Base-by-base conservation (phyloP, 1,140 invertebrate species). In the Brachionus angularis region DNA sequence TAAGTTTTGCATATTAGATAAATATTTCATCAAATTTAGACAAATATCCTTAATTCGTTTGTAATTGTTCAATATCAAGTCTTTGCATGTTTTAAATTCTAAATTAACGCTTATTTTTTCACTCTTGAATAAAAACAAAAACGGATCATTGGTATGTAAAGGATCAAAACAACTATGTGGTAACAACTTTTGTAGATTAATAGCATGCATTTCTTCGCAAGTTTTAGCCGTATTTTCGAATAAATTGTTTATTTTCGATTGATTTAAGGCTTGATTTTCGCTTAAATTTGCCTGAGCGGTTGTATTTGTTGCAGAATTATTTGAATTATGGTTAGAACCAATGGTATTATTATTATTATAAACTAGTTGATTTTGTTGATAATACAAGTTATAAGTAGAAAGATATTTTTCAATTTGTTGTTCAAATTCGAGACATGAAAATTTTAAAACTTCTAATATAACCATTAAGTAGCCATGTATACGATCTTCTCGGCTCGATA, bases 81-180 rank as follows among this genome's bases (percentile, higher is more conserved):
- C 53, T 39, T 58, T 58, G 27, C 53, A 58, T 23, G 53, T 39
- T 18, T 58, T 58, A 39, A 58, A 58, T 34, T 58, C 53, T 21
- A 34, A 33, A 23, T 16, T 23, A 7, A 58, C 53, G 21, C 47
- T 67, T 33, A 67, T 67, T 50, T 67, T 46, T 23, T 67, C 42
- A n/a, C 62, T 46, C 27, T 47, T 50, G 31, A 67, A 67, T 34
- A 67, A 8, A 25, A 67, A 67, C 23, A 47, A 36, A 67, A 67
- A 67, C 1, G 62, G 62, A 12, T 67, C 62, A 16, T 67, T 50
- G 2, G 47, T 47, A 16, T 50, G 62, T 12, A 67, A 47, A 5
- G 47, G 62, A 23, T 67, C 62, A 47, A 67, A 67, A 47, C 62
- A 67, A 18, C 27, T 50, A 16, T 67, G 62, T 7, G 62, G 62